These are phyloP conservation scores for Mimachlamys varia DNA, from an alignment of 2,888 invertebrate species.

Conservation along the genomic window DNA sequence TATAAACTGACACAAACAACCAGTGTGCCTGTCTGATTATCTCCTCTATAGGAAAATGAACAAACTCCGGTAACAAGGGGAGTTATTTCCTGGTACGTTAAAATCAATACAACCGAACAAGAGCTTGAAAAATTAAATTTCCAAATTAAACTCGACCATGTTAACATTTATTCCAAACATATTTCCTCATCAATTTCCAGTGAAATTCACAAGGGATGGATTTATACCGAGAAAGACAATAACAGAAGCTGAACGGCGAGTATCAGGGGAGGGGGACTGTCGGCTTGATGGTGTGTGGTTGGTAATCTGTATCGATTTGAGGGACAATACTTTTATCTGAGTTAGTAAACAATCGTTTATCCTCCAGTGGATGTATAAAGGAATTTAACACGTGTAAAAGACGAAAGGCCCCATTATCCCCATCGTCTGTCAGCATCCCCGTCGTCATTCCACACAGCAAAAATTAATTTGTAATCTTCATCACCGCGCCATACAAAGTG, in stretches of 20 bases:
- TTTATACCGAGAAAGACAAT: background rate
- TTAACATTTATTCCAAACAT: slow-evolving; percentile 23
- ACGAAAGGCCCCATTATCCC: slow-evolving; percentile 34
- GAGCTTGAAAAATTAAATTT: slow-evolving; percentile 31
- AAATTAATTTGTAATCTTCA: slow-evolving; percentile 27
- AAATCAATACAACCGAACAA: background rate
- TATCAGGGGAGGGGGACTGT: slow-evolving; percentile 15
- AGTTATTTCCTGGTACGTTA: background rate
- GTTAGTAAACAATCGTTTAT: slow-evolving; percentile 34
- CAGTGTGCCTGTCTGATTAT: background rate
- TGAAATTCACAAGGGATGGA: background rate
- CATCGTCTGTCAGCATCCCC: background rate
- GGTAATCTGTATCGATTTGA: slow-evolving; percentile 20
- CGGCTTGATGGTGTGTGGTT: background rate
- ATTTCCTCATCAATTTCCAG: slow-evolving; percentile 5
- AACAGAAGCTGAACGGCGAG: background rate
- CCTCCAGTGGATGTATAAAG: slow-evolving; percentile 10
- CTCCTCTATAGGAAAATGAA: slow-evolving; percentile 26
- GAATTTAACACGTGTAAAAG: slow-evolving; percentile 33
- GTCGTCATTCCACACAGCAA: background rate
- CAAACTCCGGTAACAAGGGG: background rate
- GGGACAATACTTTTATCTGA: background rate
- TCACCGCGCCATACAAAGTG: background rate
- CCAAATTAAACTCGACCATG: slow-evolving; percentile 31
- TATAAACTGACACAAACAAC: slow-evolving; percentile 18